Evolutionary conservation across 2,888 invertebrate species (phyloP).

Genomic region (Patella caerulea): DNA sequence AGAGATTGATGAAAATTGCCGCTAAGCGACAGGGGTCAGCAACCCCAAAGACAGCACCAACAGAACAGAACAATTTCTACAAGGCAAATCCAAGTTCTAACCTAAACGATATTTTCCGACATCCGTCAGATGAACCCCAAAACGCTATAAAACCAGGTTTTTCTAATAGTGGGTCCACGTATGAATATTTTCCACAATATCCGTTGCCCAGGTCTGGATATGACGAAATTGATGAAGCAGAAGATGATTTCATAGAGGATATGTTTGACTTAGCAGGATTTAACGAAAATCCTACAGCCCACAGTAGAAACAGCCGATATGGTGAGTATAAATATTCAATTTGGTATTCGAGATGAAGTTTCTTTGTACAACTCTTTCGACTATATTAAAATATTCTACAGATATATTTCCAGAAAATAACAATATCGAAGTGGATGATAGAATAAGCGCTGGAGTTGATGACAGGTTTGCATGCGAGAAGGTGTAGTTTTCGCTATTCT

Average conservation of each 20-base stretch:
- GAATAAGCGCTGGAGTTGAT: no score
- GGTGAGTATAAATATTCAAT: not conserved
- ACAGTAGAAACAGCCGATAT: not conserved
- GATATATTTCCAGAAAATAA: no score
- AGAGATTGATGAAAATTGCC: not conserved
- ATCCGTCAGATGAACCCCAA: not conserved
- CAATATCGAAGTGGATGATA: no score
- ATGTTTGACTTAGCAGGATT: not conserved
- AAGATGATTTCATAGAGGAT: not conserved
- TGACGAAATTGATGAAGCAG: not conserved
- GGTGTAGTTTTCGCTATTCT: no score
- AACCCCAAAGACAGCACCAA: not conserved
- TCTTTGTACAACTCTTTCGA: no score
- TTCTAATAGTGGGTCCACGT: no score
- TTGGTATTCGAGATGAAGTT: no score
- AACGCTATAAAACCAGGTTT: not conserved
- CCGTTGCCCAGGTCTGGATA: not conserved
- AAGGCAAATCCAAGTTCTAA: not conserved
- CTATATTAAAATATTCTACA: no score
- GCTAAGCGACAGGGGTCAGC: not conserved
- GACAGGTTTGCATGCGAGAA: no score
- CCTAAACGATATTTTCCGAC: not conserved
- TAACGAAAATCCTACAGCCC: not conserved
- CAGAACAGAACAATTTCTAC: not conserved
- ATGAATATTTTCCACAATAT: no score